These are phyloP conservation scores for Thunnus albacares DNA, from an alignment of 2,797 vertebrate genomes.

Conservation along the genomic window DNA sequence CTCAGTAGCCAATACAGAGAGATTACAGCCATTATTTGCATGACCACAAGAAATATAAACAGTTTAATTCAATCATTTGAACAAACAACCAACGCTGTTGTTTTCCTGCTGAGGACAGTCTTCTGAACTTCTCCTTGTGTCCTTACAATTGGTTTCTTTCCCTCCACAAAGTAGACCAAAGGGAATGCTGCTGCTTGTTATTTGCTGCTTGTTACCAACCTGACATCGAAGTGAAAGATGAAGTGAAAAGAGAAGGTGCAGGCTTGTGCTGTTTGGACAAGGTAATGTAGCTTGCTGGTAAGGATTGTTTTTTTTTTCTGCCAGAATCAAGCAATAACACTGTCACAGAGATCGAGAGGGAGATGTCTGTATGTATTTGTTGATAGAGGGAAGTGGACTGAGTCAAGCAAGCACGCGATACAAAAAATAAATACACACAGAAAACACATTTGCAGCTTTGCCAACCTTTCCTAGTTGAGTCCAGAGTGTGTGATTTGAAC, in stretches of 20 bases:
- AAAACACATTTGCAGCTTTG: slow-evolving; percentile 20
- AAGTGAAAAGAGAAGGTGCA: slow-evolving; percentile 7
- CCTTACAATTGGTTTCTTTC: background rate
- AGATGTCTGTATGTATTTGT: slow-evolving; percentile 40
- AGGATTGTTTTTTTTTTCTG: slow-evolving; percentile 54
- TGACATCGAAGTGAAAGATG: slow-evolving; percentile 15
- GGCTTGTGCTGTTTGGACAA: slow-evolving; percentile 41
- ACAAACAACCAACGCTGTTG: background rate
- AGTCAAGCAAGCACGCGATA: slow-evolving; percentile 37
- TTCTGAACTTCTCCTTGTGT: background rate
- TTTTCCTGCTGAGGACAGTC: too few relatives aligned
- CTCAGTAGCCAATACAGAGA: background rate
- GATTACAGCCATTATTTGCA: background rate
- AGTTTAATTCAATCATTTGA: background rate
- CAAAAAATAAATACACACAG: slow-evolving; percentile 27
- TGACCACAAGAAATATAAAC: too few relatives aligned
- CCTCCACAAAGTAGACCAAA: slow-evolving; percentile 2
- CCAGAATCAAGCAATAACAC: slow-evolving; percentile 33
- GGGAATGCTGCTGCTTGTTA: slow-evolving; percentile 32
- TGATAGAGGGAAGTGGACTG: slow-evolving; percentile 29
- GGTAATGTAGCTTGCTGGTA: slow-evolving; percentile 18
- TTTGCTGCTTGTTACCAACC: slow-evolving; percentile 22
- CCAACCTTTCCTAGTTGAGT: slow-evolving; percentile 11
- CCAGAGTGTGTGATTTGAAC: slow-evolving; percentile 32
- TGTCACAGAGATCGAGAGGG: slow-evolving; percentile 30